These are phyloP conservation scores for Drosophila nr. perissopoda DNA, from an alignment of 2,888 invertebrate species.

Conservation along the genomic window DNA sequence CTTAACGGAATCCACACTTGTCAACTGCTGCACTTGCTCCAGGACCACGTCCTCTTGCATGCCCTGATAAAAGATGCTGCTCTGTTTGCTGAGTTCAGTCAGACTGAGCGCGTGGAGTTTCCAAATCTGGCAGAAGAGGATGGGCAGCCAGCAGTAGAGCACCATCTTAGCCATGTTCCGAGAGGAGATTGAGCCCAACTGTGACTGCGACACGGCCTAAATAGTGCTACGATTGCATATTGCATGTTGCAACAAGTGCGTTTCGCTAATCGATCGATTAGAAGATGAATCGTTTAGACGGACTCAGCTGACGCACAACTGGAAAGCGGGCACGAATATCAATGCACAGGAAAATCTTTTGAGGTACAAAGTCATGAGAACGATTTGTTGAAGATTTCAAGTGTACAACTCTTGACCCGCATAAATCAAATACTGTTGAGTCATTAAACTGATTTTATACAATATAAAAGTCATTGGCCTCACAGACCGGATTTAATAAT, in stretches of 20 bases:
- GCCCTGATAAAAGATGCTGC: conserved; percentile 41
- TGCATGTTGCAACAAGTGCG: conserved; percentile 36
- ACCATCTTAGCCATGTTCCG: conserved; percentile 47
- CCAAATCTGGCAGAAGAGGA: conserved; percentile 49
- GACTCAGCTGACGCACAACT: conserved; percentile 42
- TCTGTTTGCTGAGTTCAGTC: conserved; percentile 37
- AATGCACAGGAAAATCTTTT: neutral
- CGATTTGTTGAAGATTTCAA: neutral
- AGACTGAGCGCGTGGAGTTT: conserved; percentile 43
- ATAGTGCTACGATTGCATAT: conserved; percentile 11
- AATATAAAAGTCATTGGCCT: neutral
- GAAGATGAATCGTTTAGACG: conserved; percentile 6
- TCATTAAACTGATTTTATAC: neutral
- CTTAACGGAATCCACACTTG: conserved; percentile 68
- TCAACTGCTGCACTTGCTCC: conserved; percentile 51
- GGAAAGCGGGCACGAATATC: neutral
- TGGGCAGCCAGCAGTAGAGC: conserved; percentile 26
- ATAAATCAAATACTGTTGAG: neutral
- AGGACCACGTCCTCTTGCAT: conserved; percentile 56
- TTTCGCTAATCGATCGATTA: conserved; percentile 58
- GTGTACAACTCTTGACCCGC: neutral
- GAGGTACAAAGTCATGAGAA: too few relatives aligned
- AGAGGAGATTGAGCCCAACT: conserved; percentile 7
- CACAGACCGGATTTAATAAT: neutral
- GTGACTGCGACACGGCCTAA: conserved; percentile 2